Evolutionary conservation across 2,888 invertebrate genomes (phyloP), one percentile per base, ranked within the genome.

Genomic region (Andrena chrysosceles): DNA sequence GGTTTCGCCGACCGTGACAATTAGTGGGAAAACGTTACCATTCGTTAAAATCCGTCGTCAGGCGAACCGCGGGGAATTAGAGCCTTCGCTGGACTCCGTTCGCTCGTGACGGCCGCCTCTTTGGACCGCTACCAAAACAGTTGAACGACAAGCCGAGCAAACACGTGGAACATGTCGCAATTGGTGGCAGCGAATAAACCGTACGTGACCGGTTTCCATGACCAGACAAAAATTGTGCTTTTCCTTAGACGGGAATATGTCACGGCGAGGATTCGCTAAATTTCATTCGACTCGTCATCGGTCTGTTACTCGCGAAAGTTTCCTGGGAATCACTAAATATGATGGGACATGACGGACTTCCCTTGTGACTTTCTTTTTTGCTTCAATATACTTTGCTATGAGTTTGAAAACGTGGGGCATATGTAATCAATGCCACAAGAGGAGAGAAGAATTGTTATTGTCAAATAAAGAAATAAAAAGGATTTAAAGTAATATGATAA

Each of bases 41-140:
- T 52, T 85, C 69, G 82, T 74, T 67, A 52, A 79, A 84, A 82
- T 66, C 70, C 54, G 70, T 49, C 70, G 35, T 13, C 59, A 64
- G 33, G 72, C 60, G 64, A 85, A 82, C 42, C 35, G 60, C 7
- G n/a, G 31, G 59, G 49, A 69, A 73, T 77, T 82, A 49, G 66
- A 75, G 72, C 26, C 63, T 35, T 13, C 3, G 54, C 13, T 26
- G 63, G 69, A 66, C 52, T 13, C 13, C 26, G 33, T 29, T 74
- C 70, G 66, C n/a, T 60, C 54, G 63, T 33, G 5, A 1, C 48
- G 20, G 16, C 8, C 23, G 77, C 20, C 59, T 31, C 76, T 79
- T 87, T 87, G 87, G 87, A 78, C 62, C 56, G 42, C 59, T 74
- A 88, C 88, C 88, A 88, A 87, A 81, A 80, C 56, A 71, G 73